Evolutionary conservation across 2,797 vertebrate genomes (phyloP).

Genomic region (Poecilia wingei): DNA sequence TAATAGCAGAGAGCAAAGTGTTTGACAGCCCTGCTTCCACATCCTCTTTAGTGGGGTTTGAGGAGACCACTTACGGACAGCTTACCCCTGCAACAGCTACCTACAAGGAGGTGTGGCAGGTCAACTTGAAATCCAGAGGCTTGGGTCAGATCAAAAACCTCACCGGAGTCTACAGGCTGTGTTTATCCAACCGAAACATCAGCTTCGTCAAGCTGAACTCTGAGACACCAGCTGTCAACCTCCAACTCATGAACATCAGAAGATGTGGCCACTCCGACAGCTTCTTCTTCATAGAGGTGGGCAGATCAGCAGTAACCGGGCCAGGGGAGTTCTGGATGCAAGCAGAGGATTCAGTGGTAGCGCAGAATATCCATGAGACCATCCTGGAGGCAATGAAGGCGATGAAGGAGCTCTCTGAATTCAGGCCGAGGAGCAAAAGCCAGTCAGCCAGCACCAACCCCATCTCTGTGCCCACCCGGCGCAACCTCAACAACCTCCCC

Average conservation of each 20-base stretch:
- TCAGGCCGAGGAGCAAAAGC: slow-evolving; percentile 96
- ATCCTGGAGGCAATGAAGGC: slow-evolving; percentile 97
- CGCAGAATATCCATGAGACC: slow-evolving; percentile 98
- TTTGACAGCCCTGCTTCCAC: slow-evolving; percentile 80
- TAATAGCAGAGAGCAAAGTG: slow-evolving; percentile 88
- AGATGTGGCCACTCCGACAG: slow-evolving; percentile 97
- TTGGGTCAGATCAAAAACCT: slow-evolving; percentile 93
- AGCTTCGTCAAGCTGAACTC: slow-evolving; percentile 95
- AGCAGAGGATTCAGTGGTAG: slow-evolving; percentile 94
- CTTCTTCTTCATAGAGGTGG: slow-evolving; percentile 98
- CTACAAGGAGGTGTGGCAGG: slow-evolving; percentile 97
- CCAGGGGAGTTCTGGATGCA: slow-evolving; percentile 99
- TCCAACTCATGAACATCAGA: slow-evolving; percentile 97
- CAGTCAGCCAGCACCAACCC: slow-evolving; percentile 91
- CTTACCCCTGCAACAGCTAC: slow-evolving; percentile 79
- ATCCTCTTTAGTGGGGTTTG: slow-evolving; percentile 83
- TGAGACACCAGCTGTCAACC: slow-evolving; percentile 89
- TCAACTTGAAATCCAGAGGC: slow-evolving; percentile 93
- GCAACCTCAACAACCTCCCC: slow-evolving; percentile 89
- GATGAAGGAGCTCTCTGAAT: slow-evolving; percentile 94
- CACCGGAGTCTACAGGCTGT: slow-evolving; percentile 92
- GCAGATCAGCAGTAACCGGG: slow-evolving; percentile 92
- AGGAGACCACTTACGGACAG: slow-evolving; percentile 87
- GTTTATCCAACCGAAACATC: slow-evolving; percentile 90
- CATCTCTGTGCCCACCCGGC: slow-evolving; percentile 91